Base-by-base conservation (phyloP, 2,113 vertebrate genomes). In the Elephantulus edwardii region DNA sequence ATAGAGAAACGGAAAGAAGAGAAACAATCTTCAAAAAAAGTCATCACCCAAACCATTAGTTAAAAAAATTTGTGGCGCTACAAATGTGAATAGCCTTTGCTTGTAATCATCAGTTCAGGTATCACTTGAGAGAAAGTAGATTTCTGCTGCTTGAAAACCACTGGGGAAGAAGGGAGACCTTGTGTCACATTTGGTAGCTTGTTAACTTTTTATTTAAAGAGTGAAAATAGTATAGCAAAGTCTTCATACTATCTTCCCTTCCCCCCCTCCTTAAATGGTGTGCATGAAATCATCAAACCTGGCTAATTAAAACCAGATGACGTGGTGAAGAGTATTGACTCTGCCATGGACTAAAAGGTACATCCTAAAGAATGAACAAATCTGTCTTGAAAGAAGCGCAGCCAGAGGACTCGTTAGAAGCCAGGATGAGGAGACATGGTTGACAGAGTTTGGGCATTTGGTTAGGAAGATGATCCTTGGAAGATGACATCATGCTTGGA, bases 251-350 rank as follows among this genome's bases (percentile, higher is more conserved):
- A n/a, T 38, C 30, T 13, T 12, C 90, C 85, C 66, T 81, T 13
- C 10, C 90, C 85, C 66, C 77, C 60, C 2, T 3, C 7, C 12
- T 84, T 72, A 48, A 33, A 24, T 40, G 42, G 33, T 90, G 20
- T 71, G 35, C 76, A 38, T 88, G 71, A 93, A 95, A 76, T 26
- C 26, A 70, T 14, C 87, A n/a, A 77, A 62, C 71, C 75, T 86
- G 76, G 64, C 48, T 83, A 46, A 52, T 82, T 91, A 78, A 83
- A 62, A 88, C 89, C 38, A 62, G 46, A 95, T n/a, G n/a, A n/a
- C n/a, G n/a, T n/a, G n/a, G 50, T 80, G 54, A 90, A 89, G 90
- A 77, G 48, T 46, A 20, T 89, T 26, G 10, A 56, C 16, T 60
- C 0, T 78, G 76, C 24, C 72, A 52, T n/a, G n/a, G n/a, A n/a